These are phyloP conservation scores for Perccottus glenii DNA, from an alignment of 2,113 vertebrate genomes.

Conservation along the genomic window DNA sequence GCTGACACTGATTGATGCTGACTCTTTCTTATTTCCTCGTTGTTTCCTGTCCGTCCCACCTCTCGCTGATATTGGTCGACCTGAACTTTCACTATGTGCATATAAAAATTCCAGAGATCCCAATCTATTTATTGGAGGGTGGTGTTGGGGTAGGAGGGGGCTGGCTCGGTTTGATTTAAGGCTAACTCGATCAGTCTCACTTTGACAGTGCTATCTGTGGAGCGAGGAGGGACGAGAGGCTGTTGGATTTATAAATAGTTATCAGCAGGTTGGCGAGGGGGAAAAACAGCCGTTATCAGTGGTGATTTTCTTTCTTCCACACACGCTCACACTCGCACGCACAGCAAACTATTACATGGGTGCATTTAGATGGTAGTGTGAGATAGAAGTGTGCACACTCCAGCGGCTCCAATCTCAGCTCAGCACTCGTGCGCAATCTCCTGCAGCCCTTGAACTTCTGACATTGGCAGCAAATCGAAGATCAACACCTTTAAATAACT, in stretches of 20 bases:
- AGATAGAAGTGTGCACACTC: slow-evolving; percentile 41
- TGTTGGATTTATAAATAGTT: slow-evolving; percentile 58
- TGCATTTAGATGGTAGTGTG: slow-evolving; percentile 41
- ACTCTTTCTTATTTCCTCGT: slow-evolving; percentile 44
- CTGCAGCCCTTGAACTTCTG: slow-evolving; percentile 75
- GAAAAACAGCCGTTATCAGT: slow-evolving; percentile 42
- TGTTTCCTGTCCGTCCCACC: not conserved
- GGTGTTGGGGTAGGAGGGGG: not conserved
- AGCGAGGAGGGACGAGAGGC: slow-evolving; percentile 29
- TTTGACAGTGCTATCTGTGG: slow-evolving; percentile 43
- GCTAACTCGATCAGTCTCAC: slow-evolving; percentile 70
- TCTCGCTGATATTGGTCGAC: slow-evolving; percentile 53
- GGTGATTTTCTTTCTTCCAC: slow-evolving; percentile 28
- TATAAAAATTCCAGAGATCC: slow-evolving; percentile 76
- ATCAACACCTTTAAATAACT: slow-evolving; percentile 63
- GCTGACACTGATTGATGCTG: slow-evolving; percentile 66
- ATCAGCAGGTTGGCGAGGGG: slow-evolving; percentile 40
- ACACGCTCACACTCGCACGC: not conserved
- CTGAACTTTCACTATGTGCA: slow-evolving; percentile 67
- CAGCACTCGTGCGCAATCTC: slow-evolving; percentile 47
- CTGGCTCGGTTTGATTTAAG: slow-evolving; percentile 70
- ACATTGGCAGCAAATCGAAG: slow-evolving; percentile 58
- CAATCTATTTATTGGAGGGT: slow-evolving; percentile 54
- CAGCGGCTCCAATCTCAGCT: slow-evolving; percentile 39
- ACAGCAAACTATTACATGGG: slow-evolving; percentile 22